phyloP scores from a whole-genome alignment of 2,888 invertebrate genomes.

The Apantesis nais region DNA sequence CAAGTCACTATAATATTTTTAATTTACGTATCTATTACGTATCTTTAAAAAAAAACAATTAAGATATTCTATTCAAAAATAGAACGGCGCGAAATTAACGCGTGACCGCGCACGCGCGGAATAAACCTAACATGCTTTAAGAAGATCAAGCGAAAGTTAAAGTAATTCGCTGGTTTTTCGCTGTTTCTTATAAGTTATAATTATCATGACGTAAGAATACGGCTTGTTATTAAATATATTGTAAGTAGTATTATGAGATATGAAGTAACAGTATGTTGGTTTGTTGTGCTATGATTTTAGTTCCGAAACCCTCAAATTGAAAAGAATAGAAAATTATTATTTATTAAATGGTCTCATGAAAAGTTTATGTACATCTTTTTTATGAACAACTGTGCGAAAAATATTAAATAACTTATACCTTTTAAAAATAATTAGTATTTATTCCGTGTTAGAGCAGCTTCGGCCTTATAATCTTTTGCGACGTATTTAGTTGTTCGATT shows the following conservation, averaged over 20 bases:
- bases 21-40: constrained; percentile 32
- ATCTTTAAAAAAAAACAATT: constrained; percentile 31
- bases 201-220: background rate
- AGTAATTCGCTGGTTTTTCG: constrained; percentile 12
- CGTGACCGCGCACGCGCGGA: constrained; percentile 15
- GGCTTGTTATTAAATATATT: background rate
- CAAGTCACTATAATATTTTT: constrained; percentile 23
- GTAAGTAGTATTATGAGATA: background rate
- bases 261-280: background rate
- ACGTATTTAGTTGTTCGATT: background rate
- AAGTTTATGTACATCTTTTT: too few species aligned
- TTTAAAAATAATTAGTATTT: too few species aligned
- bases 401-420: too few species aligned
- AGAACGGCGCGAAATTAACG: constrained; percentile 22
- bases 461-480: too few species aligned
- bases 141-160: constrained; percentile 30
- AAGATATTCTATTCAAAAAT: constrained; percentile 21
- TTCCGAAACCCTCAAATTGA: background rate
- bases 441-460: too few species aligned
- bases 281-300: background rate
- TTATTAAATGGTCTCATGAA: too few species aligned
- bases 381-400: too few species aligned
- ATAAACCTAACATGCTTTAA: constrained; percentile 13
- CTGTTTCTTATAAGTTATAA: background rate
- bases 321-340: too few species aligned